Percentiles rank a stretch among this genome's conserved stretches.
Conservation (phyloP, 2,888 invertebrate species). For the Meta bourneti region DNA sequence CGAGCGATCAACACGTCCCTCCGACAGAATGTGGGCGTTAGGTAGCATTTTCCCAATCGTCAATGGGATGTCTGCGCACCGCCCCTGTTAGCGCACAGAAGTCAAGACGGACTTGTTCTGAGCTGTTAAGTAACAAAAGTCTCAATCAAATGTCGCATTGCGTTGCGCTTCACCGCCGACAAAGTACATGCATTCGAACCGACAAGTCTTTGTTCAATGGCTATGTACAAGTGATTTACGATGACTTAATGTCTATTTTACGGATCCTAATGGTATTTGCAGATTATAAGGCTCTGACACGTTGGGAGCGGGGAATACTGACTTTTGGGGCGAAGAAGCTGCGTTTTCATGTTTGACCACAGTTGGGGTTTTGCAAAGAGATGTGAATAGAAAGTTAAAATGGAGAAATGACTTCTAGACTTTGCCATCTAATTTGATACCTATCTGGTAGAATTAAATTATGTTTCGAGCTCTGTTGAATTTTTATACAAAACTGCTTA, state of each 20-base stretch:
- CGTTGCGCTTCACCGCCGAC: constrained; percentile 50
- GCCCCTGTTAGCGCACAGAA: constrained; percentile 25
- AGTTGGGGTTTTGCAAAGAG: neutral
- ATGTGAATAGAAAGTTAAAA: too few species aligned
- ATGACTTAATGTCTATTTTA: constrained; percentile 72
- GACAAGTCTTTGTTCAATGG: constrained; percentile 70
- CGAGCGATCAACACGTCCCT: too few species aligned
- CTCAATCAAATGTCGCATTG: constrained; percentile 56
- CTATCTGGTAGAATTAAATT: too few species aligned
- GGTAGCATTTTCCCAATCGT: constrained; percentile 51
- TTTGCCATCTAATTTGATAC: too few species aligned
- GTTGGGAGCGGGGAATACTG: neutral
- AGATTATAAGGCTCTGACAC: constrained; percentile 64
- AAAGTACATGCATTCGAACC: constrained; percentile 49
- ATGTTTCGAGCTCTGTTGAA: too few species aligned
- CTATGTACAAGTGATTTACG: constrained; percentile 61
- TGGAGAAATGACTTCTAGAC: too few species aligned
- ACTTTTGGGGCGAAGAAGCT: neutral
- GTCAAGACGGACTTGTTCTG: constrained; percentile 32
- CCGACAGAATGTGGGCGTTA: constrained; percentile 47
- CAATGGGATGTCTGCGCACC: constrained; percentile 22
- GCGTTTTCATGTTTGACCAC: constrained; percentile 41
- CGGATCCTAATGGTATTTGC: constrained; percentile 61
- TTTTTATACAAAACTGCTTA: too few species aligned
- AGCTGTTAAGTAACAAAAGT: constrained; percentile 62